These are phyloP conservation scores for Ladona fulva DNA, from an alignment of 1,140 invertebrate species.

Conservation along the genomic window DNA sequence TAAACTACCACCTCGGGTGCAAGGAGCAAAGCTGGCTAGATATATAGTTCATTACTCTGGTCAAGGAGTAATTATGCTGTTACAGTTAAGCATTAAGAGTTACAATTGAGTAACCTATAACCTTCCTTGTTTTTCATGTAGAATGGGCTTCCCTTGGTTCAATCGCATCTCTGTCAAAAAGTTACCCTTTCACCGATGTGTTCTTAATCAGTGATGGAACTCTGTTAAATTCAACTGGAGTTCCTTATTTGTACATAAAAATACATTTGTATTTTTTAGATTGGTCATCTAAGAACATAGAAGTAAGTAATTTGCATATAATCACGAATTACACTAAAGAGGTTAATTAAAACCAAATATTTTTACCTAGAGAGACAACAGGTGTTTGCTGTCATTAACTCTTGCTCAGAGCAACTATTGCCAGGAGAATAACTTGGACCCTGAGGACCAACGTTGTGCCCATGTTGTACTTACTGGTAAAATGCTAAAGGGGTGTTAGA, in stretches of 20 bases:
- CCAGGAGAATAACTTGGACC: slow-evolving; percentile 50
- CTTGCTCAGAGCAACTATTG: slow-evolving; percentile 62
- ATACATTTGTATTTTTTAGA: too few relatives aligned
- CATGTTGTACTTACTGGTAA: slow-evolving; percentile 60
- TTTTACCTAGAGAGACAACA: slow-evolving; percentile 45
- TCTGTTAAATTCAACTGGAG: slow-evolving; percentile 50
- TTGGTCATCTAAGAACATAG: slow-evolving; percentile 58
- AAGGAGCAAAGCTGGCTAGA: slow-evolving; percentile 41
- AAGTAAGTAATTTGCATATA: slow-evolving; percentile 35
- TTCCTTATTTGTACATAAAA: slow-evolving; percentile 68
- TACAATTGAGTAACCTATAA: slow-evolving; percentile 11
- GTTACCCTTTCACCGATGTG: slow-evolving; percentile 65
- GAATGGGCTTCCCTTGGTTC: slow-evolving; percentile 67
- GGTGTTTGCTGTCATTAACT: slow-evolving; percentile 54
- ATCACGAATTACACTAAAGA: background rate
- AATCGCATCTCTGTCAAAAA: slow-evolving; percentile 50
- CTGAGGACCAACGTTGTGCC: slow-evolving; percentile 72
- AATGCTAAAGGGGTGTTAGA: slow-evolving; percentile 43
- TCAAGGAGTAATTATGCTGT: slow-evolving; percentile 27
- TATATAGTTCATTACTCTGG: slow-evolving; percentile 43
- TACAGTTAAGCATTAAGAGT: slow-evolving; percentile 13
- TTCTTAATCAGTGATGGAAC: slow-evolving; percentile 64
- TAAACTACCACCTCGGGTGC: slow-evolving; percentile 32
- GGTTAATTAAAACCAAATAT: background rate
- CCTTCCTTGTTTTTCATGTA: slow-evolving; percentile 30